Conservation (phyloP, 2,113 vertebrate species). For the Mus pahari region DNA sequence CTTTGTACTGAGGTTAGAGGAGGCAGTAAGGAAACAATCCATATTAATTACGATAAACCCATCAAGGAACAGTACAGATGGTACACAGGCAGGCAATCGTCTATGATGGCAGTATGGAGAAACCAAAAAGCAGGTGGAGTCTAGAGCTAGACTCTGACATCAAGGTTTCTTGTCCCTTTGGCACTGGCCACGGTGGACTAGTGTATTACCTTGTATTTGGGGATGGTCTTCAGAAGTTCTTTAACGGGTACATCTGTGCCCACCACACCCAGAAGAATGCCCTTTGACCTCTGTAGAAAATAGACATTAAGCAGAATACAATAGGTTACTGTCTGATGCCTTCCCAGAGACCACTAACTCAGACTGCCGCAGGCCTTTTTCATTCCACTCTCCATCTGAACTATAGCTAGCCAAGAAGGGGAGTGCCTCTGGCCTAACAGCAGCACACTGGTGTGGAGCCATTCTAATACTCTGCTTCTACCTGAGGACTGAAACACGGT, state of each 20-base stretch:
- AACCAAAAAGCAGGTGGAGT: not conserved
- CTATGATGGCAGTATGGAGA: not conserved
- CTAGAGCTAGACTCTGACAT: not conserved
- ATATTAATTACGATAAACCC: not conserved
- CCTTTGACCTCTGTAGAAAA: conserved; percentile 92
- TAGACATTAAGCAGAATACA: conserved; percentile 68
- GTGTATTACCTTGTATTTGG: conserved; percentile 96
- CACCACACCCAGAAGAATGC: conserved; percentile 97
- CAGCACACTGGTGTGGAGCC: not conserved
- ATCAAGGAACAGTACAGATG: not conserved
- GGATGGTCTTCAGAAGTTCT: conserved; percentile 97
- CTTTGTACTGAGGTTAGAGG: not conserved
- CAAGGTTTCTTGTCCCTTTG: not conserved
- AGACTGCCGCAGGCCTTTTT: not conserved
- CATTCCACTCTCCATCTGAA: not conserved
- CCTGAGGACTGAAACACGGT: conserved; percentile 48
- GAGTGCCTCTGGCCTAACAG: not conserved
- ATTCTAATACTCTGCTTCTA: not conserved
- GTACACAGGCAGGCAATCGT: not conserved
- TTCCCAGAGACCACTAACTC: conserved; percentile 54
- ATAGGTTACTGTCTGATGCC: conserved; percentile 25
- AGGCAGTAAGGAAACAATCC: not conserved
- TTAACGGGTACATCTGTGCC: conserved; percentile 98
- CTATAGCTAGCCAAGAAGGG: not conserved
- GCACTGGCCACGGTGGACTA: not conserved